phyloP scores from a whole-genome alignment of 2,797 vertebrate species.

The Sphenodon punctatus region DNA sequence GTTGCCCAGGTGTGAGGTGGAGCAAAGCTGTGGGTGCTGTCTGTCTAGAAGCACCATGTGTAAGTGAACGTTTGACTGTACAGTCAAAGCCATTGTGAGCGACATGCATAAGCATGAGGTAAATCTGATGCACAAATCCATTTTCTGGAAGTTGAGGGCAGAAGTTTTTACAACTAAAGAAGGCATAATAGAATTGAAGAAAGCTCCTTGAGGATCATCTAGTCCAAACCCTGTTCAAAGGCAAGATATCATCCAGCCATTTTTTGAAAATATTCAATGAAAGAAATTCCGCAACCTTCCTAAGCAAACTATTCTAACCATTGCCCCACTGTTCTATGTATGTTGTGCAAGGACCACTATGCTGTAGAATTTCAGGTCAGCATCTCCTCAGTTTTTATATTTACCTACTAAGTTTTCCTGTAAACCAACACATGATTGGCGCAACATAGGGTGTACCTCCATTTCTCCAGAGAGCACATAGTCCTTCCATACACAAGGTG shows the following conservation, averaged over 20 bases:
- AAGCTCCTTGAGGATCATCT: no score
- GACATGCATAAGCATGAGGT: background rate
- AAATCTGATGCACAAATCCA: background rate
- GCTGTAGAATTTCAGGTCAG: background rate
- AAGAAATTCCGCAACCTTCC: no score
- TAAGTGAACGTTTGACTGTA: background rate
- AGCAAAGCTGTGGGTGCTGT: no score
- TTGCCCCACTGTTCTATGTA: no score
- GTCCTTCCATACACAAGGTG: background rate
- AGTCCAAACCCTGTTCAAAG: no score
- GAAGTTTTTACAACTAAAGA: background rate
- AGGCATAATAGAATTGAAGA: no score
- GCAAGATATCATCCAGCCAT: no score
- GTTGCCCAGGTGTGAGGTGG: no score
- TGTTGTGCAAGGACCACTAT: no score
- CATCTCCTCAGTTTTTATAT: background rate
- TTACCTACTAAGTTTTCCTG: background rate
- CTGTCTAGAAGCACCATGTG: background rate
- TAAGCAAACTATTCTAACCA: no score
- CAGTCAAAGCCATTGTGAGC: background rate
- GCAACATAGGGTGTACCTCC: background rate
- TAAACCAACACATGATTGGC: background rate
- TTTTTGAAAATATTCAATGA: no score
- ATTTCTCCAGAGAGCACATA: background rate
- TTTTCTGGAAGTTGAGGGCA: background rate